Evolutionary conservation across 1,140 invertebrate species (phyloP), one percentile per base, ranked within the genome.

Genomic region (Drosophila erecta): DNA sequence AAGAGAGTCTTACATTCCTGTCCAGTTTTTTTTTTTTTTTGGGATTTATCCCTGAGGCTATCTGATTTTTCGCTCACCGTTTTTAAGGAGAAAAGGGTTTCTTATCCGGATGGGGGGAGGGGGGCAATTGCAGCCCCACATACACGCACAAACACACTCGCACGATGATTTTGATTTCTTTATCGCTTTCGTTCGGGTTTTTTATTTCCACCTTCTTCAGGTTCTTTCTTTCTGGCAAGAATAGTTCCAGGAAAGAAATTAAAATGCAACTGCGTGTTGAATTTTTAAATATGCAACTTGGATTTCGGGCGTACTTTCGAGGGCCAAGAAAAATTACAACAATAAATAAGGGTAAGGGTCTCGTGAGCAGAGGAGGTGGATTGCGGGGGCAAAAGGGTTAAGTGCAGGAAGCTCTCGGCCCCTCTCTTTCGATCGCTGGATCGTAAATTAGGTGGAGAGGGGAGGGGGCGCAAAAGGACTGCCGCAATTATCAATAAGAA

Each of bases 201-300:
- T 10, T 47, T 6, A 43, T 44, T 27, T 77, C 51, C 5, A 14
- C 40, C 40, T 51, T 38, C 14, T 38, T 50, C 22, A 40, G 15
- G 62, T 60, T 57, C 47, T 64, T 46, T 22, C 44, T 5, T 57
- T 53, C 33, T 40, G 22, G 14, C 30, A 27, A 71, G 71, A 83
- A 84, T 71, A 76, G 66, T 83, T 79, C 65, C 72, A 62, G 61
- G 72, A 85, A 84, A 74, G 17, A 74, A 71, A 80, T 85, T 66
- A 47, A 85, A 84, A 84, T 84, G 71, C 80, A 84, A 71, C 79
- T 75, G 79, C 80, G 76, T 83, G 80, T 79, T 76, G 80, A 79
- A 85, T 84, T 66, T 65, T 76, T 70, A 84, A 75, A 81, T 69
- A 62, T 64, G 51, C 67, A 67, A 67, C 60, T 65, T 55, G 58